These are phyloP conservation scores for Trichopria drosophilae DNA, from an alignment of 2,888 invertebrate species.

Conservation along the genomic window DNA sequence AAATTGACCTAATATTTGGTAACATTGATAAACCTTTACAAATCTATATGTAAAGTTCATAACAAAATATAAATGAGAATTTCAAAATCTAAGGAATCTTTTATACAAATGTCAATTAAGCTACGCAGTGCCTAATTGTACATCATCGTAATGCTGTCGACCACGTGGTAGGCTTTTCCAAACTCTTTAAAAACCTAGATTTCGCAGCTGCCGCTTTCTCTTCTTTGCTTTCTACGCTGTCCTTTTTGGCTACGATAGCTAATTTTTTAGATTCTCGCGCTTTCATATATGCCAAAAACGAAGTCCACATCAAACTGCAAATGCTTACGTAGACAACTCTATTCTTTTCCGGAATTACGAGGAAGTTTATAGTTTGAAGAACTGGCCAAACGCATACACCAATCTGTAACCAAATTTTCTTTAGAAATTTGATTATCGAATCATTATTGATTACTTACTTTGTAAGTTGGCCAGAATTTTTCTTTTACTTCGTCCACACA, in stretches of 20 bases:
- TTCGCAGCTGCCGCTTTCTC: no score
- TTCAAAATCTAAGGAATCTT: no score
- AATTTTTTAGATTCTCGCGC: conserved; percentile 59
- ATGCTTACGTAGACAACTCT: conserved; percentile 73
- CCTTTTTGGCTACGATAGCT: conserved; percentile 1
- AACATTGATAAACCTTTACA: no score
- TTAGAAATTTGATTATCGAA: conserved; percentile 46
- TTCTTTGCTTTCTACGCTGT: conserved; percentile 2
- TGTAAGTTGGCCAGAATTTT: conserved; percentile 77
- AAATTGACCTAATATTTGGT: no score
- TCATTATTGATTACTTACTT: conserved; percentile 59
- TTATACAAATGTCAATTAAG: conserved; percentile 16
- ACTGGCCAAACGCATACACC: conserved; percentile 72
- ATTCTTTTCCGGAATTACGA: conserved; percentile 71
- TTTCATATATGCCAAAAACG: conserved; percentile 78
- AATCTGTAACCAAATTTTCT: conserved; percentile 64
- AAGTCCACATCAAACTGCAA: conserved; percentile 76
- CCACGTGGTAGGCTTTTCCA: conserved; percentile 11
- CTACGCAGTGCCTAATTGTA: background rate
- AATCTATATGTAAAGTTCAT: conserved; percentile 25
- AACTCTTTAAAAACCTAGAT: conserved; percentile 2
- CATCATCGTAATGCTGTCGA: conserved; percentile 23
- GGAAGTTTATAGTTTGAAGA: conserved; percentile 74
- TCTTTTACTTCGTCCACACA: conserved; percentile 70
- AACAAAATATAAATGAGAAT: conserved; percentile 24